A percentile compares a stretch with the other conserved stretches of the same genome.
phyloP scores from a whole-genome alignment of 2,888 invertebrate genomes.

The Sceliomorpha sp. region DNA sequence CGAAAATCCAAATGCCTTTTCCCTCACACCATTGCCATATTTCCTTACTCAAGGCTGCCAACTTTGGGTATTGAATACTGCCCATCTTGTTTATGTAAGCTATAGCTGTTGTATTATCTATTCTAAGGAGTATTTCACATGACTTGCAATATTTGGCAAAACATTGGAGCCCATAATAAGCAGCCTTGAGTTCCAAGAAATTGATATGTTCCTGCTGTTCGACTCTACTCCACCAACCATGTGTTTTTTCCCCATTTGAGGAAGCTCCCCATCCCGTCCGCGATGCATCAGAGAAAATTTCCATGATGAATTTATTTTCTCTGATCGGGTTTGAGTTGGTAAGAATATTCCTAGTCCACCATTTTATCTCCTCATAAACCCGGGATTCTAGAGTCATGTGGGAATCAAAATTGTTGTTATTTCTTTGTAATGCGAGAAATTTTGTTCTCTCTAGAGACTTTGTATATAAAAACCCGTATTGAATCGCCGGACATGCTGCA shows the following conservation, averaged over 20 bases:
- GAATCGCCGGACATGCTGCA: conserved; percentile 37
- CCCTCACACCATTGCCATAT: conserved; percentile 31
- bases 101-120: conserved; percentile 27
- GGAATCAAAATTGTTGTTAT: conserved; percentile 30
- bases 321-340: conserved; percentile 16
- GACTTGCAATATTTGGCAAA: conserved; percentile 19
- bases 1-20: conserved; percentile 12
- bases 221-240: conserved; percentile 12
- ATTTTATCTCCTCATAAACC: conserved; percentile 29
- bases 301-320: conserved; percentile 6
- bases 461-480: conserved; percentile 33
- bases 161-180: conserved; percentile 24
- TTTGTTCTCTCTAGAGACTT: conserved; percentile 28
- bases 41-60: conserved; percentile 8
- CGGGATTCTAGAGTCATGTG: conserved; percentile 20
- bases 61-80: conserved; percentile 15
- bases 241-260: background rate
- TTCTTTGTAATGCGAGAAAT: conserved; percentile 19
- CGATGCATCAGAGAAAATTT: conserved; percentile 51
- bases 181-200: conserved; percentile 21
- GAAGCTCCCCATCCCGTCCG: conserved; percentile 44
- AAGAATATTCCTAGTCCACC: conserved; percentile 34
- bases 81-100: conserved; percentile 25
- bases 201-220: conserved; percentile 21
- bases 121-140: conserved; percentile 22